These are phyloP conservation scores for Latheticus oryzae DNA, from an alignment of 2,888 invertebrate genomes.

Conservation along the genomic window DNA sequence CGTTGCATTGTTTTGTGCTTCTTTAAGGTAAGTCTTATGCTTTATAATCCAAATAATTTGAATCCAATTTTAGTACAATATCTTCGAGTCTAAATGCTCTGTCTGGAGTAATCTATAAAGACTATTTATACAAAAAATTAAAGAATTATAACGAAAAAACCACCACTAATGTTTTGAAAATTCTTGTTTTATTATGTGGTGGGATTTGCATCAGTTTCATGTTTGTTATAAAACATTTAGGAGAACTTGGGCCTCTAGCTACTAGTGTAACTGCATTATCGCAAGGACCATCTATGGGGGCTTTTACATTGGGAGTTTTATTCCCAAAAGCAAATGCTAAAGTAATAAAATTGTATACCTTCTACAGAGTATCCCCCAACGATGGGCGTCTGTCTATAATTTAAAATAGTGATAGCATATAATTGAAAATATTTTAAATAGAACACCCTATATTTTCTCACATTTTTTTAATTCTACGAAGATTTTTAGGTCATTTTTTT, in stretches of 20 bases:
- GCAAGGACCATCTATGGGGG: too few species aligned
- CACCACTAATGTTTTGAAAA: constrained; percentile 1
- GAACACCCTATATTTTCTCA: too few species aligned
- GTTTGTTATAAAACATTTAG: constrained; percentile 6
- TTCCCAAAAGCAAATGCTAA: background rate
- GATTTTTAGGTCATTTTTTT: too few species aligned
- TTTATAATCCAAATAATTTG: background rate
- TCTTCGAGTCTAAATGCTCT: constrained; percentile 13
- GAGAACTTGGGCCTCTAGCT: constrained; percentile 3
- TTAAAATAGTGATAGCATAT: too few species aligned
- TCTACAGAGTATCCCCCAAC: too few species aligned
- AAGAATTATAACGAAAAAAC: constrained; percentile 4
- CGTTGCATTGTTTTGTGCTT: constrained; percentile 6
- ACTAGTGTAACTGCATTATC: background rate
- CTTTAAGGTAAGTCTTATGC: constrained; percentile 5
- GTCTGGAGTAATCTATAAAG: constrained; percentile 13
- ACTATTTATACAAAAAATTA: background rate
- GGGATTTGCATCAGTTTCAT: background rate
- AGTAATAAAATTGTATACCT: too few species aligned
- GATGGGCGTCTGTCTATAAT: too few species aligned
- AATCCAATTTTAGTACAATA: constrained; percentile 1
- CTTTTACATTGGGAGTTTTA: background rate
- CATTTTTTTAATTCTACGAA: too few species aligned
- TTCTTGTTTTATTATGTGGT: constrained; percentile 1
- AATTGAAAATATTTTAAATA: too few species aligned